A percentile compares a stretch with the other conserved stretches of the same genome.
These are phyloP conservation scores for Dipodomys stephensi DNA, from an alignment of 2,113 vertebrate genomes.

Conservation along the genomic window DNA sequence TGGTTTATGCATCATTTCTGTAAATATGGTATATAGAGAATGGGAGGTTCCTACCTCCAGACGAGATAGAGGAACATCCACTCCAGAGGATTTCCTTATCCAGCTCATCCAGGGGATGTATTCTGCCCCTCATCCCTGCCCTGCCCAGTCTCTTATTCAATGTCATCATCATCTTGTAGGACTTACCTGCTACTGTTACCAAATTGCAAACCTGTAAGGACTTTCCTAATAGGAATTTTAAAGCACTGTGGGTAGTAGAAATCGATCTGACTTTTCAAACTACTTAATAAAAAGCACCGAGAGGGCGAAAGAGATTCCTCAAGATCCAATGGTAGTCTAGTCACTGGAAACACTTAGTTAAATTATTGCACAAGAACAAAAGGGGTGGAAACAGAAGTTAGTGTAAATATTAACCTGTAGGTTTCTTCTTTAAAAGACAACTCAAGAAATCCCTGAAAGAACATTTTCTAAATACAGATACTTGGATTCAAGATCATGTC, in stretches of 20 bases:
- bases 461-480: constrained; percentile 24
- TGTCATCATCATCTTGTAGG: not conserved
- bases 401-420: not conserved
- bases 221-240: constrained; percentile 43
- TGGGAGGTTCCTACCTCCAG: not conserved
- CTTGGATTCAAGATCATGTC: not conserved
- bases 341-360: constrained; percentile 37
- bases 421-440: not conserved
- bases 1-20: constrained; percentile 46
- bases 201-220: constrained; percentile 26
- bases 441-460: constrained; percentile 1
- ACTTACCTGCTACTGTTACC: not conserved
- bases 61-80: not conserved
- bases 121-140: not conserved
- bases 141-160: not conserved
- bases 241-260: constrained; percentile 9
- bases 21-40: not conserved
- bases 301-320: not conserved
- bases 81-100: no score
- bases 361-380: not conserved
- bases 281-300: not conserved
- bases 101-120: not conserved
- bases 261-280: constrained; percentile 59
- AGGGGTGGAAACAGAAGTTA: not conserved
- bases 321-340: not conserved